Base-by-base conservation (phyloP, 2,113 vertebrate species). In the Orthonyx spaldingii region DNA sequence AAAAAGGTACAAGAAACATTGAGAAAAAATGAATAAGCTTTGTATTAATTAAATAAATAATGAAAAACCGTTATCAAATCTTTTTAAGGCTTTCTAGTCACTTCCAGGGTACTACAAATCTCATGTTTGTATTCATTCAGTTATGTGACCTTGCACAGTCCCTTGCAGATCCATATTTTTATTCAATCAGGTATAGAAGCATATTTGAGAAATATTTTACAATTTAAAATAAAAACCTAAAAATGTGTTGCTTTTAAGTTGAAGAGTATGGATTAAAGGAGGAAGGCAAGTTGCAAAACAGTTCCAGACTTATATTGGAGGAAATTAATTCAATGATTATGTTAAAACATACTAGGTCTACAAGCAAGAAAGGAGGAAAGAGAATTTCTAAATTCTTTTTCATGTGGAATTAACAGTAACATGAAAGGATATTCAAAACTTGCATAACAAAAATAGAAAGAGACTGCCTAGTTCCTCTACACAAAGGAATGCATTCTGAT, bases 331-430 rank as follows among this genome's bases (percentile, higher is more conserved):
- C 70, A 79, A 33, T 60, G 13, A 79, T 86, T 95, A 69, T 85
- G 49, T 92, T 90, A 86, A 90, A 88, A 37, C 14, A 24, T 70
- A 28, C 13, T 56, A 60, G 57, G 46, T n/a, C 46, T 83, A 57
- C 21, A 49, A 85, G 49, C 59, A 91, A 82, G 64, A 78, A 71
- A 59, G 35, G 9, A 68, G 11, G 35, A 65, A 83, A 87, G 33
- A 79, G 26, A 95, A 77, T 87, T 95, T 94, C 59, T 84, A 77
- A 91, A 87, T 92, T 91, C 50, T 94, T 94, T 96, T 94, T 94
- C 81, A 95, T 93, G 74, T 84, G 56, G 90, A 87, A 89, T 94
- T 89, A 95, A 63, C 37, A 32, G 26, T 18, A 75, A 94, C 55
- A 82, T 87, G 50, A 94, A 94, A 93, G 77, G 72, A 89, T 93